Conservation (phyloP, 2,113 vertebrate species). For the Scalopus aquaticus region DNA sequence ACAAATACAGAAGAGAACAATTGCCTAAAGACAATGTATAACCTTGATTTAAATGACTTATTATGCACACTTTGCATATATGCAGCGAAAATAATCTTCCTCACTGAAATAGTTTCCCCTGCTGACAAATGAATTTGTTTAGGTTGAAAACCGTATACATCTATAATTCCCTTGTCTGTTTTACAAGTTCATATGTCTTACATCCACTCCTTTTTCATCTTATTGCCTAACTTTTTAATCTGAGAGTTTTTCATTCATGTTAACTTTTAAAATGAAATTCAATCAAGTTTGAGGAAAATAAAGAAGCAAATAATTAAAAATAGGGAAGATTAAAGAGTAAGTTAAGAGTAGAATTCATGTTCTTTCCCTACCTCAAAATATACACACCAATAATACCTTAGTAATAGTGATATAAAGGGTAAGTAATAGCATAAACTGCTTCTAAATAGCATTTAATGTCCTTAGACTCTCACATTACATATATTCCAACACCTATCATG, state of each 20-base stretch:
- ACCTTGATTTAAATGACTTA: conserved; percentile 83
- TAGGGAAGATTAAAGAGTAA: not conserved
- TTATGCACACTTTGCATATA: conserved; percentile 68
- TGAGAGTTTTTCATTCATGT: conserved; percentile 57
- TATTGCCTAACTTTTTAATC: conserved; percentile 62
- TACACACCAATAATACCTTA: too few species aligned
- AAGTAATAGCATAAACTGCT: not conserved
- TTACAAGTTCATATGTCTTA: conserved; percentile 62
- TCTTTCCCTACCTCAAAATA: not conserved
- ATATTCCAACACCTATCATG: not conserved
- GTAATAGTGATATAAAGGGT: accelerated
- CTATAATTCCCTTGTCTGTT: conserved; percentile 72
- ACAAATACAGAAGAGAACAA: conserved; percentile 82
- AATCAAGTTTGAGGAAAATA: conserved; percentile 50
- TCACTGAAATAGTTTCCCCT: conserved; percentile 58
- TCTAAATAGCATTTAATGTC: not conserved
- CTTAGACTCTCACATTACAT: not conserved
- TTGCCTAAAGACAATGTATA: conserved; percentile 82
- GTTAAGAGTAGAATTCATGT: not conserved
- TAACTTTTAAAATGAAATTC: conserved; percentile 49
- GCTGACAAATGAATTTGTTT: conserved; percentile 81
- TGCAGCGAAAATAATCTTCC: conserved; percentile 65
- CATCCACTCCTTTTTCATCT: conserved; percentile 49
- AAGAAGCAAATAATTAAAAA: not conserved
- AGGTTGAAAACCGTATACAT: conserved; percentile 66